Evolutionary conservation across 2,113 vertebrate genomes (phyloP), one percentile per base, ranked within the genome.

Genomic region (Lophius piscatorius): DNA sequence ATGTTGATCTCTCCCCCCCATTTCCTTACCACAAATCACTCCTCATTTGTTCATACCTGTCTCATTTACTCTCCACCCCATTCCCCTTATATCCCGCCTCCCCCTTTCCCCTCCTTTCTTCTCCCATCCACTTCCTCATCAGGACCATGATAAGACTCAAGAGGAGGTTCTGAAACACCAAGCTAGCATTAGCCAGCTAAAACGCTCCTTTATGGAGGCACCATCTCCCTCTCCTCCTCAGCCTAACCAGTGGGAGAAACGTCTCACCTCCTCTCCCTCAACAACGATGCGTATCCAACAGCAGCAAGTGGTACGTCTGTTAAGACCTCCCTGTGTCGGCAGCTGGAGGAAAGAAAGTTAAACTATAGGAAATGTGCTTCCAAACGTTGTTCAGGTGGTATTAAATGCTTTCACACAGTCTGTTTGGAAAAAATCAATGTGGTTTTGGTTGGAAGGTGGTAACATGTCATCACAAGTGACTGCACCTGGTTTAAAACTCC

Each of bases 121-220:
- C 36, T n/a, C 29, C 87, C 34, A 44, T 12, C 47, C 52, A 17
- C 5, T 16, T 39, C 48, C 34, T 16, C 62, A 78, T 63, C 91
- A 99, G 97, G 97, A 97, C 88, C 93, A 96, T 92, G 95, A 98
- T 97, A 98, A 96, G 93, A 95, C 94, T 90, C 96, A 98, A 92
- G 96, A 98, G 21, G 95, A 97, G 85, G 93, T 98, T 88, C 93
- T 99, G 94, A 99, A 92, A 93, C 97, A 99, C 90, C 97, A 98
- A 94, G 97, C 96, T 98, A 99, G 96, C 93, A 94, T 99, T 97
- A 99, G 96, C 94, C 94, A 99, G 92, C 95, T 99, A 91, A 99
- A 99, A 91, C 96, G 97, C 92, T 96, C 91, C 94, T 99, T 99
- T 94, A 98, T 99, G 97, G 97, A 97, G 88, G 96, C 96, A 66